Percentiles rank a stretch among this genome's conserved stretches.
Conservation (phyloP, 2,113 vertebrate genomes). For the Hydrolagus affinis region DNA sequence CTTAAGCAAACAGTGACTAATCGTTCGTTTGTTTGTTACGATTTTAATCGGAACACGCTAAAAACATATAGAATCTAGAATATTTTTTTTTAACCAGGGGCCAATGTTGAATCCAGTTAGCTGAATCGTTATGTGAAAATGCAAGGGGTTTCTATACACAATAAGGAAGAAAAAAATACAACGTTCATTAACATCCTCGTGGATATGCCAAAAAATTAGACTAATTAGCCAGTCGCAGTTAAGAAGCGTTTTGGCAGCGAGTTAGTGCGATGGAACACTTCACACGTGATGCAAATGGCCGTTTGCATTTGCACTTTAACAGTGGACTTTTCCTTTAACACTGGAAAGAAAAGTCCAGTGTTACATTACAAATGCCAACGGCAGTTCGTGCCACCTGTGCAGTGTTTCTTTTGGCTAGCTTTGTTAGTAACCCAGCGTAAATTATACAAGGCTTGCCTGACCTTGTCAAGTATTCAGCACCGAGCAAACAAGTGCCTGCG, state of each 20-base stretch:
- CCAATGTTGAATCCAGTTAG: neutral
- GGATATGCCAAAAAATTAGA: neutral
- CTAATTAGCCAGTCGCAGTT: neutral
- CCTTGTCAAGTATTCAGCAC: neutral
- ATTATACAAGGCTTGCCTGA: neutral
- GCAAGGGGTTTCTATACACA: neutral
- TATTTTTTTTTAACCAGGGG: neutral
- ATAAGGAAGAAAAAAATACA: neutral
- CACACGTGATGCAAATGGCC: neutral
- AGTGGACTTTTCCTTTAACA: too few species aligned
- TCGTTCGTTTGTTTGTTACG: neutral
- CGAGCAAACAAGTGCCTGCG: neutral
- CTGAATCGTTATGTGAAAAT: neutral
- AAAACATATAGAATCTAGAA: too few species aligned
- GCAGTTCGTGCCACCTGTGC: too few species aligned
- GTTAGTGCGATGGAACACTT: neutral
- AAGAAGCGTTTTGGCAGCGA: neutral
- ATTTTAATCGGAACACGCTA: neutral
- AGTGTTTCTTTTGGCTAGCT: neutral
- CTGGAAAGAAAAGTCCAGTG: too few species aligned
- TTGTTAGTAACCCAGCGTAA: constrained; percentile 12
- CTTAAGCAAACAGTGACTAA: neutral
- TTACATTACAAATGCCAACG: too few species aligned
- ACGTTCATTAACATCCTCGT: neutral
- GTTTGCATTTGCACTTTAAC: neutral